Conservation (phyloP, 2,797 vertebrate genomes). For the Scolopax bukidnonensis region DNA sequence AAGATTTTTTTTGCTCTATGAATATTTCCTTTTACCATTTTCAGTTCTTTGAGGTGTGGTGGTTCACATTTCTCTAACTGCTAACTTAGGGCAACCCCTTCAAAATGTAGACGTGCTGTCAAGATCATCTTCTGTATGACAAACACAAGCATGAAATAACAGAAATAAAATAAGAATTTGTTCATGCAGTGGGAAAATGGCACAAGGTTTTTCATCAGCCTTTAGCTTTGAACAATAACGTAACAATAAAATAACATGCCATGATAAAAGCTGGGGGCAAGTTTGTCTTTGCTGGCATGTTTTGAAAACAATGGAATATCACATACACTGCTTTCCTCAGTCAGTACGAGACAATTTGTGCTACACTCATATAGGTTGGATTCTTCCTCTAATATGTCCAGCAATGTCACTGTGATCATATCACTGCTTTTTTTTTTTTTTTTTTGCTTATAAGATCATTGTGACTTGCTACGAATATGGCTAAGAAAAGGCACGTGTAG, state of each 20-base stretch:
- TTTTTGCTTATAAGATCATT: background rate
- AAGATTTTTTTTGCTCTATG: background rate
- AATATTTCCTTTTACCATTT: background rate
- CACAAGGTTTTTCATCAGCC: background rate
- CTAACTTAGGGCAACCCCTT: background rate
- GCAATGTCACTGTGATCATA: background rate
- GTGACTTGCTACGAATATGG: background rate
- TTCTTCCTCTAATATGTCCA: background rate
- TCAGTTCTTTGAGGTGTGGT: background rate
- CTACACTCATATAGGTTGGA: accelerated
- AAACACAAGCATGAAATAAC: background rate
- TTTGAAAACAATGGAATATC: background rate
- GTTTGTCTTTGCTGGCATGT: background rate
- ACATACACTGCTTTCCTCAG: background rate
- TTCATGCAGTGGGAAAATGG: background rate
- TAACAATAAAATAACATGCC: background rate
- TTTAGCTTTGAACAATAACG: background rate
- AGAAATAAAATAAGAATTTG: background rate
- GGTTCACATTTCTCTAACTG: background rate
- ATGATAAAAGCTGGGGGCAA: background rate
- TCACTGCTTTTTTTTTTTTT: background rate
- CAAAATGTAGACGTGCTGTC: background rate
- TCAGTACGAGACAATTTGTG: background rate
- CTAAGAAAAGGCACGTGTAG: background rate
- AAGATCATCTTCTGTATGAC: background rate